These are phyloP conservation scores for Zaprionus obscuricornis DNA, from an alignment of 2,888 invertebrate genomes.

Conservation along the genomic window DNA sequence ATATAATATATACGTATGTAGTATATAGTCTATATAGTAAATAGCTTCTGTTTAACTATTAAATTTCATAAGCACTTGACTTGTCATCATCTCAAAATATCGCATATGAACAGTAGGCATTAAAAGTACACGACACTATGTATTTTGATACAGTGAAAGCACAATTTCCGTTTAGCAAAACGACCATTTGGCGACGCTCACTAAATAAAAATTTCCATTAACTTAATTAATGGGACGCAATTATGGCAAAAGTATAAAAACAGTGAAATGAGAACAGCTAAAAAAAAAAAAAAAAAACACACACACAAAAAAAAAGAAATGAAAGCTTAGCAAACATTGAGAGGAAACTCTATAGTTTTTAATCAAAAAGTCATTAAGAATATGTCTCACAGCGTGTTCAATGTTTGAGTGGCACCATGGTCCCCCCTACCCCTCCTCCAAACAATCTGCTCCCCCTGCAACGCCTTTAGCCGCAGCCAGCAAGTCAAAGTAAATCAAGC, in stretches of 20 bases:
- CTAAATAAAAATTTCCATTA: conserved; percentile 75
- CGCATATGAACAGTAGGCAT: conserved; percentile 44
- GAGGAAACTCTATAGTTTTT: conserved; percentile 73
- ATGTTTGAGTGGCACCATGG: conserved; percentile 11
- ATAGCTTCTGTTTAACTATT: conserved; percentile 25
- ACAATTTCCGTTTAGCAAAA: conserved; percentile 30
- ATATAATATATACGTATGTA: background rate
- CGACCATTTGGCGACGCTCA: conserved; percentile 39
- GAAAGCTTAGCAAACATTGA: conserved; percentile 22
- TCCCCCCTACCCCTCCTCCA: background rate
- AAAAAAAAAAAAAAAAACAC: too few species aligned
- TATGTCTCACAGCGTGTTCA: conserved; percentile 63
- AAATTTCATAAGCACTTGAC: conserved; percentile 48
- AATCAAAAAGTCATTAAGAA: conserved; percentile 71
- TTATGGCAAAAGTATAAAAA: too few species aligned
- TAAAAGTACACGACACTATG: conserved; percentile 41
- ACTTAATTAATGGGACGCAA: conserved; percentile 70
- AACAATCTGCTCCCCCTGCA: background rate
- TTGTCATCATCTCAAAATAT: conserved; percentile 49
- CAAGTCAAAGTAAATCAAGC: conserved; percentile 59
- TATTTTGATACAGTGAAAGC: conserved; percentile 5
- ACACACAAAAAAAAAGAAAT: conserved; percentile 65
- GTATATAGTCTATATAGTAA: background rate
- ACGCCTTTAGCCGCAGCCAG: background rate
- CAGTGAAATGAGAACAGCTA: too few species aligned